These are phyloP conservation scores for Harpagifer antarcticus DNA, from an alignment of 2,797 vertebrate species.

Conservation along the genomic window DNA sequence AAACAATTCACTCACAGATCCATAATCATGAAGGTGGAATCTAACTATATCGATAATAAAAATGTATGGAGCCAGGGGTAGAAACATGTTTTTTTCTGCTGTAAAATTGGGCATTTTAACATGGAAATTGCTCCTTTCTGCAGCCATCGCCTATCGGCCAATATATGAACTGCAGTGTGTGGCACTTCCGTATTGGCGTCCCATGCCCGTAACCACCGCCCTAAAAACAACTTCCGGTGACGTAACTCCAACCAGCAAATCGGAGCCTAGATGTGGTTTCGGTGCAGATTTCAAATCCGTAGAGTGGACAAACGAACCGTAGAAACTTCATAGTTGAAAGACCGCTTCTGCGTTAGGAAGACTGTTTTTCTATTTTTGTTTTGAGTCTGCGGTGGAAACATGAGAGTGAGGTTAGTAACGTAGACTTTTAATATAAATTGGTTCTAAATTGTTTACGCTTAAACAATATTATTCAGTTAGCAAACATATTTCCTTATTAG, in stretches of 20 bases:
- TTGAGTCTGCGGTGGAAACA: conserved; percentile 48
- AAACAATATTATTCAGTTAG: not conserved
- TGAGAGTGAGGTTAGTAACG: conserved; percentile 83
- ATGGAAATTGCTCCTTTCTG: too few relatives aligned
- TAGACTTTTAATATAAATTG: not conserved
- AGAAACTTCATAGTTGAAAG: not conserved
- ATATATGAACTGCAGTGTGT: too few relatives aligned
- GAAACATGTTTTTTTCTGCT: too few relatives aligned
- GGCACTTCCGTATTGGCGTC: too few relatives aligned
- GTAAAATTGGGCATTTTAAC: too few relatives aligned
- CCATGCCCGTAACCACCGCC: not conserved
- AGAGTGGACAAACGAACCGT: not conserved
- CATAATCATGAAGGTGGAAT: too few relatives aligned
- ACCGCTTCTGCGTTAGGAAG: not conserved
- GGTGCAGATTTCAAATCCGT: conserved; percentile 68
- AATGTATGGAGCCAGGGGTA: too few relatives aligned
- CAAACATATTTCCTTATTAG: conserved; percentile 12
- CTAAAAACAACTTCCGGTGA: conserved; percentile 13
- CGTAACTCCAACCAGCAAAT: conserved; percentile 61
- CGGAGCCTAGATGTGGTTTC: conserved; percentile 38
- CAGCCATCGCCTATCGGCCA: too few relatives aligned
- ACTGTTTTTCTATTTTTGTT: not conserved
- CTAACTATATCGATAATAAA: too few relatives aligned
- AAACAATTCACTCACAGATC: too few relatives aligned
- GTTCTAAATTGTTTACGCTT: not conserved